Evolutionary conservation across 2,888 invertebrate species (phyloP).

Genomic region (Spilosoma lubricipeda): DNA sequence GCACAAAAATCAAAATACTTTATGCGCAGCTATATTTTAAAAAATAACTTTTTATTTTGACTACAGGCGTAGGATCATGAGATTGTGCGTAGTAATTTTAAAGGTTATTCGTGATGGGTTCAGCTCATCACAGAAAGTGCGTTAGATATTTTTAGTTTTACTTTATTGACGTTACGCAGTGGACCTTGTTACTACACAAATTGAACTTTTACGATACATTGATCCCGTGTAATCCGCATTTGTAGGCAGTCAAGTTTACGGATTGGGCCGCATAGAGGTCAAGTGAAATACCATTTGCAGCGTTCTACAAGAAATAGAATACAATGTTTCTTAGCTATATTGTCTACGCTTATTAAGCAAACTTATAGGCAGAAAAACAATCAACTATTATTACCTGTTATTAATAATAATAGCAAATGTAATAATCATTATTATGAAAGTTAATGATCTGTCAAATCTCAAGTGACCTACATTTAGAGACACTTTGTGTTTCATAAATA

Average conservation of each 20-base stretch:
- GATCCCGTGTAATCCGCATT: background rate
- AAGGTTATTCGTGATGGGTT: slow-evolving; percentile 17
- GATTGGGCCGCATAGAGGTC: background rate
- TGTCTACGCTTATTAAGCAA: background rate
- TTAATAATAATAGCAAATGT: background rate
- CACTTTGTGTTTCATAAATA: background rate
- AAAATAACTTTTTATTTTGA: slow-evolving; percentile 26
- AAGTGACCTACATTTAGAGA: background rate
- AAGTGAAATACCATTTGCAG: background rate
- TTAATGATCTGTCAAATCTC: background rate
- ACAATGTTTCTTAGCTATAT: background rate
- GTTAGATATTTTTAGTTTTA: slow-evolving; percentile 32
- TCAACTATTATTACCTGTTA: background rate
- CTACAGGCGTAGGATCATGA: slow-evolving; percentile 5
- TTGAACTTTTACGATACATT: background rate
- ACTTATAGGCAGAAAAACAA: background rate
- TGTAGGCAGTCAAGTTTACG: slow-evolving; percentile 2
- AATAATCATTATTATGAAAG: background rate
- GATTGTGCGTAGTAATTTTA: slow-evolving; percentile 19
- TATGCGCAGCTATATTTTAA: slow-evolving; percentile 17
- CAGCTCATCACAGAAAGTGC: slow-evolving; percentile 22
- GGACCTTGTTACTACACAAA: slow-evolving; percentile 1
- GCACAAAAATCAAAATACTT: background rate
- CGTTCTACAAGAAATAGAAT: background rate
- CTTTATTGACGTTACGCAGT: slow-evolving; percentile 7